A percentile compares a stretch with the other conserved stretches of the same genome.
Conservation (phyloP, 2,797 vertebrate species). For the Aplochiton taeniatus region DNA sequence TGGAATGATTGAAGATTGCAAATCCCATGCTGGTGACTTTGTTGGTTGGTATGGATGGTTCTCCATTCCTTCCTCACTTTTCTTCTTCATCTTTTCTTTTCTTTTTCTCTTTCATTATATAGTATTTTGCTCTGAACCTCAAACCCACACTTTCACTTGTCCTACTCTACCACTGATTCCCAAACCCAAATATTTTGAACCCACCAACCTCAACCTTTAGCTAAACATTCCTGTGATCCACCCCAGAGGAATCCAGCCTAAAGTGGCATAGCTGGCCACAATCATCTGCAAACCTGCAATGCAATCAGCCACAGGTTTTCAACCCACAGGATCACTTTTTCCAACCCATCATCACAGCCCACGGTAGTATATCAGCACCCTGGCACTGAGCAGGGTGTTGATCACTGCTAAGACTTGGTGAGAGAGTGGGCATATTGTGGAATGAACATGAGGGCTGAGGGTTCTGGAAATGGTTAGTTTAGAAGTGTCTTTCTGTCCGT, state of each 20-base stretch:
- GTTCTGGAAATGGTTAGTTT: no score
- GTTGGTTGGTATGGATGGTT: constrained; percentile 18
- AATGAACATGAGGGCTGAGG: no score
- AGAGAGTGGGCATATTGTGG: no score
- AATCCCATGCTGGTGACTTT: constrained; percentile 46
- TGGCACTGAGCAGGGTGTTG: no score
- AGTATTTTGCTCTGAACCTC: constrained; percentile 33
- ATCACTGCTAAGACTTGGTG: no score
- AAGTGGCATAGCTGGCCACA: constrained; percentile 4
- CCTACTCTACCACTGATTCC: constrained; percentile 65
- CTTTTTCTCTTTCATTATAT: constrained; percentile 28
- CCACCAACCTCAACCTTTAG: constrained; percentile 48
- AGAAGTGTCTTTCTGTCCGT: no score
- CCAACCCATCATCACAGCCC: no score
- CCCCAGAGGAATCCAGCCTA: constrained; percentile 47
- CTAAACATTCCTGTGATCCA: constrained; percentile 58
- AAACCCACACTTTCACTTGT: constrained; percentile 65
- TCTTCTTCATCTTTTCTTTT: constrained; percentile 29
- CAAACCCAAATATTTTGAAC: constrained; percentile 54
- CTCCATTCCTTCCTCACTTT: constrained; percentile 29
- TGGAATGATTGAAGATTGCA: constrained; percentile 75
- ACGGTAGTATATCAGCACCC: no score
- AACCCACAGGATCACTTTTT: no score
- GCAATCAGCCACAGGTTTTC: no score
- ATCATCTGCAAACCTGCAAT: no score